phyloP scores from a whole-genome alignment of 2,797 vertebrate genomes.

The Florisuga fusca region DNA sequence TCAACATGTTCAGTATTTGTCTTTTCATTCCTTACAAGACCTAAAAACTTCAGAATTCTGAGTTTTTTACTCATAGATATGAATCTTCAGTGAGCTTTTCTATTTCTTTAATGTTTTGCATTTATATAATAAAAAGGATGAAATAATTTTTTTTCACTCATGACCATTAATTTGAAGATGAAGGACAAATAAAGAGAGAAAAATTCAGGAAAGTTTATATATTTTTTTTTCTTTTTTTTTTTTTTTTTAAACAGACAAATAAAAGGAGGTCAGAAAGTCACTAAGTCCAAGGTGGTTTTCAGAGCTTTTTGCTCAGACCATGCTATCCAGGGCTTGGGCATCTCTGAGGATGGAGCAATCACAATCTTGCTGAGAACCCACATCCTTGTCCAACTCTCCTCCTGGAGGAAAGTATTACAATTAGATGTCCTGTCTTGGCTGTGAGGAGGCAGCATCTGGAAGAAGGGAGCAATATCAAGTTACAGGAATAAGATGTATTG shows the following conservation, averaged over 20 bases:
- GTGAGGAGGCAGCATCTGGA: background rate
- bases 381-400: background rate
- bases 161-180: background rate
- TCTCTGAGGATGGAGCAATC: background rate
- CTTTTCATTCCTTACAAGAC: background rate
- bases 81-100: background rate
- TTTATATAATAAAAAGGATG: background rate
- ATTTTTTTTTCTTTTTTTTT: too few relatives aligned
- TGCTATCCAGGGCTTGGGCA: background rate
- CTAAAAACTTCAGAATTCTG: background rate
- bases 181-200: background rate
- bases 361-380: background rate
- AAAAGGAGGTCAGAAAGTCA: background rate
- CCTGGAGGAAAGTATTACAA: fast-evolving
- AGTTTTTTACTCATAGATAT: background rate
- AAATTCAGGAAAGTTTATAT: background rate
- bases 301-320: background rate
- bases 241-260: too few relatives aligned
- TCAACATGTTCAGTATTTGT: background rate
- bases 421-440: background rate
- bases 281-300: background rate
- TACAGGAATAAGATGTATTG: background rate
- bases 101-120: background rate
- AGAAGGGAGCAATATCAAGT: background rate
- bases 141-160: background rate